These are phyloP conservation scores for Sicus ferrugineus DNA, from an alignment of 2,888 invertebrate genomes.

Conservation along the genomic window DNA sequence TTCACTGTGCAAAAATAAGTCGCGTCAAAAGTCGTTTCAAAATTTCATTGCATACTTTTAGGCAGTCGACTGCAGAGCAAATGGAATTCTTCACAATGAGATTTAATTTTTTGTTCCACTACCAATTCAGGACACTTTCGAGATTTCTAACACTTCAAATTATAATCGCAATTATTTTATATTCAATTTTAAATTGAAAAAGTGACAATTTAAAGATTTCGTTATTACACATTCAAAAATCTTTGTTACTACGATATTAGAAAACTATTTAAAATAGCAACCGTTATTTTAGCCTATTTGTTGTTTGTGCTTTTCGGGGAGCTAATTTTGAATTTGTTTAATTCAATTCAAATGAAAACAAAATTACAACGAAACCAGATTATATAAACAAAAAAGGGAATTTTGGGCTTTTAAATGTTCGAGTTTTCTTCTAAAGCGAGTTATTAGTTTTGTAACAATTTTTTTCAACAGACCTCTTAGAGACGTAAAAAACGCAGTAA, in stretches of 20 bases:
- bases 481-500: conserved; percentile 15
- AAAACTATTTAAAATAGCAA: no score
- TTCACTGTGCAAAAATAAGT: no score
- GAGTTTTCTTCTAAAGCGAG: conserved; percentile 4
- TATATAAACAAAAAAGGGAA: conserved; percentile 8
- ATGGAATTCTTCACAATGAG: not conserved
- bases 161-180: no score
- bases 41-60: not conserved
- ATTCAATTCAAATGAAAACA: not conserved
- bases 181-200: no score
- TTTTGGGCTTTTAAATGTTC: not conserved
- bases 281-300: not conserved
- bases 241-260: no score
- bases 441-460: conserved; percentile 21
- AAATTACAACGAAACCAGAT: not conserved
- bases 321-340: not conserved
- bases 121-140: no score
- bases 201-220: not conserved
- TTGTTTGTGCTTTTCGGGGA: not conserved
- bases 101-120: no score
- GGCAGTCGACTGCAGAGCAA: not conserved
- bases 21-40: no score
- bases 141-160: no score
- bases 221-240: not conserved
- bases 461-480: conserved; percentile 31